These are phyloP conservation scores for Myoxocephalus aenaeus DNA, from an alignment of 2,797 vertebrate species.

Conservation along the genomic window DNA sequence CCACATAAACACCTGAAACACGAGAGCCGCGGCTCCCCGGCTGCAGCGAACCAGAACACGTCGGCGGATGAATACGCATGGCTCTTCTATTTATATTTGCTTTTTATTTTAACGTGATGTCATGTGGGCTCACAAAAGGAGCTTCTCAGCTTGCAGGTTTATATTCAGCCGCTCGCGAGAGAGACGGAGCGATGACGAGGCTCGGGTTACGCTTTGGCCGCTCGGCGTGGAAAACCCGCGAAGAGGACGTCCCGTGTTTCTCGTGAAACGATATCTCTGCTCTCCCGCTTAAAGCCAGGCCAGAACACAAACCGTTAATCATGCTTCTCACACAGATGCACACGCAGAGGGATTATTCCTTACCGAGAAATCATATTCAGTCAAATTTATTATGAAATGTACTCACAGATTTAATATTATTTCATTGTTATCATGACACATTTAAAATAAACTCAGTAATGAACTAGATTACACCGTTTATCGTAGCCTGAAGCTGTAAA, in stretches of 20 bases:
- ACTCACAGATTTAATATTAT: background rate
- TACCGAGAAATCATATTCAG: background rate
- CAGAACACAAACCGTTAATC: conserved; percentile 14
- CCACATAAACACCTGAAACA: conserved; percentile 61
- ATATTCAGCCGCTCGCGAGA: conserved; percentile 53
- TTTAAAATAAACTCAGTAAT: too few species aligned
- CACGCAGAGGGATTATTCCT: background rate
- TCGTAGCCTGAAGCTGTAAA: background rate
- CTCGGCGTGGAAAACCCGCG: conserved; percentile 4
- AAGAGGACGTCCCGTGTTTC: background rate
- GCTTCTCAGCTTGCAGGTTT: conserved; percentile 58
- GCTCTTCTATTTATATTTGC: conserved; percentile 59
- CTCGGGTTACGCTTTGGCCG: conserved; percentile 51
- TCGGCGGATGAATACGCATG: conserved; percentile 19
- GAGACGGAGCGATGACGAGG: conserved; percentile 29
- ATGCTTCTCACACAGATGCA: background rate
- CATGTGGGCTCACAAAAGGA: conserved; percentile 53
- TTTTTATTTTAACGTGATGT: conserved; percentile 43
- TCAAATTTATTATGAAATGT: background rate
- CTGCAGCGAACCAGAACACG: conserved; percentile 17
- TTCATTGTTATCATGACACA: background rate
- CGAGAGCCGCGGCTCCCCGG: conserved; percentile 14
- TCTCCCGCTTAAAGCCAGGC: background rate
- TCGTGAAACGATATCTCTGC: conserved; percentile 21
- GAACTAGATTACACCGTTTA: too few species aligned